phyloP scores from a whole-genome alignment of 2,113 vertebrate genomes.

The Electrona antarctica region DNA sequence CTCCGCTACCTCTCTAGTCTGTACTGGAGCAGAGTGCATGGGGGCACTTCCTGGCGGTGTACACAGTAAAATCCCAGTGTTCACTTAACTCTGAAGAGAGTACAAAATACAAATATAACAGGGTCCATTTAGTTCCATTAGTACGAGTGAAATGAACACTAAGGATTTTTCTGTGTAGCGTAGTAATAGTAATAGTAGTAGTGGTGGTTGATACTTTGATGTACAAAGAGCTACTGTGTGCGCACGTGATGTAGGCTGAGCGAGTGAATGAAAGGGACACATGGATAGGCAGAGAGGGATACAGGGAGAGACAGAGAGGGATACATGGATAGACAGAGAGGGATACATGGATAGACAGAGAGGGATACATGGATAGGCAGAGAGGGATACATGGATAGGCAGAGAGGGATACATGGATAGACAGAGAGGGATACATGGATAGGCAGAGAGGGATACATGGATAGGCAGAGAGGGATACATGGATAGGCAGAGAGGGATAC shows the following conservation, averaged over 20 bases:
- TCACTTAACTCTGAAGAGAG: too few species aligned
- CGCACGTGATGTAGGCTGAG: not conserved
- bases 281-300: constrained; percentile 26
- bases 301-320: constrained; percentile 24
- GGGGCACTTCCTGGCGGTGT: too few species aligned
- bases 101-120: too few species aligned
- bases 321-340: constrained; percentile 32
- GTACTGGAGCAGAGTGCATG: not conserved
- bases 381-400: constrained; percentile 24
- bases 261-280: constrained; percentile 1
- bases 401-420: constrained; percentile 26
- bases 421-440: constrained; percentile 27
- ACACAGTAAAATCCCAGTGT: too few species aligned
- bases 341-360: too few species aligned
- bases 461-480: constrained; percentile 21
- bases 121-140: too few species aligned
- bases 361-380: constrained; percentile 27
- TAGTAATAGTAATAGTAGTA: not conserved
- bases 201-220: not conserved
- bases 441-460: constrained; percentile 33
- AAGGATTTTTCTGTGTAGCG: too few species aligned
- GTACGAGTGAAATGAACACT: too few species aligned
- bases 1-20: not conserved
- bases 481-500: constrained; percentile 24
- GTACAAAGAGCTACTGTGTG: constrained; percentile 42